A percentile compares a stretch with the other conserved stretches of the same genome.
phyloP scores from a whole-genome alignment of 2,888 invertebrate genomes.

The Drosophila trichaetosa region DNA sequence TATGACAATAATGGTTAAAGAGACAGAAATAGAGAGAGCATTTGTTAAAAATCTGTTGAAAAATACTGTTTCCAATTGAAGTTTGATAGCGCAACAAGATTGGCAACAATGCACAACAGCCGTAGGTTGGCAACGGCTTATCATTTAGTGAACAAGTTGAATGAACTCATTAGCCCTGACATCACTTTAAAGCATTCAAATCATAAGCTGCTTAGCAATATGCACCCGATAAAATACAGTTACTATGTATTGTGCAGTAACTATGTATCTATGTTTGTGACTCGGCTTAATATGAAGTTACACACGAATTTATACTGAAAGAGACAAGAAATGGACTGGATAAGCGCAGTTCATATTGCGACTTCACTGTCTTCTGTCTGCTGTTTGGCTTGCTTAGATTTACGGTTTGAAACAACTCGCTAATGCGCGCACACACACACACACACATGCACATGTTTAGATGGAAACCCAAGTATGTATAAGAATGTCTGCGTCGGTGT shows the following conservation, averaged over 20 bases:
- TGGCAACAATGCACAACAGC: neutral
- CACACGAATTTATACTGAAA: constrained; percentile 11
- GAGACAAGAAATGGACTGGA: constrained; percentile 20
- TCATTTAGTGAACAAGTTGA: constrained; percentile 42
- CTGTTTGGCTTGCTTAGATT: constrained; percentile 63
- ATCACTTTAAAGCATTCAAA: constrained; percentile 55
- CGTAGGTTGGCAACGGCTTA: constrained; percentile 7
- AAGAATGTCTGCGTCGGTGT: constrained; percentile 48
- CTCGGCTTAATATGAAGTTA: constrained; percentile 51
- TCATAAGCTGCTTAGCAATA: constrained; percentile 72
- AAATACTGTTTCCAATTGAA: neutral
- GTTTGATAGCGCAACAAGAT: neutral
- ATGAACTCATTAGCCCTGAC: constrained; percentile 62
- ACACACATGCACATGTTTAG: constrained; percentile 6
- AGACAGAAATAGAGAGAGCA: neutral
- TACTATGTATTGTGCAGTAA: constrained; percentile 28
- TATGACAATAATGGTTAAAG: neutral
- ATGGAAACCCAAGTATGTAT: constrained; percentile 49
- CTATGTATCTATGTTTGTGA: constrained; percentile 35
- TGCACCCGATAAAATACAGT: constrained; percentile 46
- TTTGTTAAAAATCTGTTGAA: neutral
- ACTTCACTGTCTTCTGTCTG: constrained; percentile 71
- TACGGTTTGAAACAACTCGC: constrained; percentile 44
- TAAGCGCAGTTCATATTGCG: constrained; percentile 63
- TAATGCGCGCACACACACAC: constrained; percentile 40